Evolutionary conservation across 2,113 vertebrate species (phyloP), one percentile per base, ranked within the genome.

Genomic region (Trachemys scripta): DNA sequence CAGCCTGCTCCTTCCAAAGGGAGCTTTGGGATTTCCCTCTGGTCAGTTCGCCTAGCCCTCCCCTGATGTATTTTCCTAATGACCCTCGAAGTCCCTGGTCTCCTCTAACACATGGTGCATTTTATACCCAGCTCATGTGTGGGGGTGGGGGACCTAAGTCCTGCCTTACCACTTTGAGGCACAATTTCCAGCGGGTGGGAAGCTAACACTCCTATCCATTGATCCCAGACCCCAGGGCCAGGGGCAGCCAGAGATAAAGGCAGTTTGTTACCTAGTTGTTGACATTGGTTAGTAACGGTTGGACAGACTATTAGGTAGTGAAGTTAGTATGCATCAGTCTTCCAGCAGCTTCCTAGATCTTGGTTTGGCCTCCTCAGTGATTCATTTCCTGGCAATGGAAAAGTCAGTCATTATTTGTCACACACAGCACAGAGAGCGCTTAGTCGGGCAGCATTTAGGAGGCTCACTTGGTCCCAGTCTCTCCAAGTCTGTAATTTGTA

Each of bases 321-420:
- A 35, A 17, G 80, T 89, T 59, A 84, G 35, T 20, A 22, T 1
- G 1, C 1, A 35, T 85, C 85, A 81, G 89, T 85, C 82, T 75
- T 93, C 87, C 80, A 47, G 4, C 51, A 75, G 94, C 90, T 92
- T 50, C 59, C 87, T 82, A 83, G 75, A 82, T 56, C 85, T 59
- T 6, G 85, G 12, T 25, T 87, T 65, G 53, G 65, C 54, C 92
- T 96, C 87, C 94, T 1, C 78, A 47, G 75, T 9, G 72, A 90
- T 90, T 96, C 96, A 95, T 96, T 94, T 91, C 97, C 97, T 94
- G 45, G 25, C 1, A 31, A 89, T 42, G 94, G 88, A 91, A 87
- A 90, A 96, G 50, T 4, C 76, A 3, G 78, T 59, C 42, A 87
- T 93, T 85, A 88, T 2, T 91, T 4, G 80, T 51, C 57, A 56